Evolutionary conservation across 2,888 invertebrate species (phyloP), one percentile per base, ranked within the genome.

Genomic region (Caenorhabditis virilis): DNA sequence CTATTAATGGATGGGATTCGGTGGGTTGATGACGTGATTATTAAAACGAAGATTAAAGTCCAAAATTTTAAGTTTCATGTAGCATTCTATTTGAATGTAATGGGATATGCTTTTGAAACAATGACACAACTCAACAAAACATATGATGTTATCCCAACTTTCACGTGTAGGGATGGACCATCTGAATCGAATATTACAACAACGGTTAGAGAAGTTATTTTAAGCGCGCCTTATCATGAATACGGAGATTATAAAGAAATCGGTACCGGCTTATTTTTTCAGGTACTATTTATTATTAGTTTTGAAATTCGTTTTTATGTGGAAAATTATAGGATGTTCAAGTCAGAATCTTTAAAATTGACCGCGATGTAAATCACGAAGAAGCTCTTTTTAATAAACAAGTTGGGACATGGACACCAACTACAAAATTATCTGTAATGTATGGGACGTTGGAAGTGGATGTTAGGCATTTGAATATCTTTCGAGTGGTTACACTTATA

Each of bases 351-450:
- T 69, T 70, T 48, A 63, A 70, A 56, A 77, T 82, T 16, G 78
- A 78, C 43, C 47, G 81, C 39, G 60, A 63, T 13, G 43, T 43
- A 23, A 54, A 64, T 13, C 58, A 73, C 15, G 74, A 75, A 16
- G 78, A 82, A 43, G 74, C 74, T 13, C 64, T 72, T 13, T 74
- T 69, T 50, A 77, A 75, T 52, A 82, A 82, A 67, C 58, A 74
- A 52, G 68, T 82, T 23, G 82, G 74, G 7, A 76, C 76, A 23
- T 82, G 82, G 82, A 81, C 72, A 5, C 61, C 74, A 1, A 30
- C 49, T 1, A 49, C 67, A 6, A 78, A 78, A n/a, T 54, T 82
- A 5, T 46, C 58, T 0, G 57, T 72, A 0, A 63, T 77, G 57
- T 81, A 82, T 55, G 75, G 69, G 25, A 63, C 71, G 11, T 49